Percentiles rank a stretch among this genome's conserved stretches.
phyloP scores from a whole-genome alignment of 2,797 vertebrate species.

The Vipera ursinii region DNA sequence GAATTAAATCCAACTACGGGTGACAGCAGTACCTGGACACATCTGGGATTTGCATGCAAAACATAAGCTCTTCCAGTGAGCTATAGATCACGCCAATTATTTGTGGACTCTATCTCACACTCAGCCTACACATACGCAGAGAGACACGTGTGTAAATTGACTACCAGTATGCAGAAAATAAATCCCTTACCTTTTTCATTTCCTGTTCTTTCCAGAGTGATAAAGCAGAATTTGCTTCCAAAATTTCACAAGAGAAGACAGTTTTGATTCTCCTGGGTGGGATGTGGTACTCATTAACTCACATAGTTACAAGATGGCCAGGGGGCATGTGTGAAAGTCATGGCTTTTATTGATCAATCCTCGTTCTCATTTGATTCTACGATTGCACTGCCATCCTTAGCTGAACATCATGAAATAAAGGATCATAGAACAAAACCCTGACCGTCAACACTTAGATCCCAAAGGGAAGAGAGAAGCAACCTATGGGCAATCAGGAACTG shows the following conservation, averaged over 20 bases:
- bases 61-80: background rate
- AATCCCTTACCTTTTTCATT: background rate
- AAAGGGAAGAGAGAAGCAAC: background rate
- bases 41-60: background rate
- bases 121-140: background rate
- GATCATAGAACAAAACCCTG: background rate
- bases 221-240: background rate
- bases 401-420: background rate
- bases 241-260: background rate
- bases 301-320: background rate
- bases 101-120: background rate
- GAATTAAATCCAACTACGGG: background rate
- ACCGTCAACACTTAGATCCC: background rate
- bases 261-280: background rate
- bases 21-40: background rate
- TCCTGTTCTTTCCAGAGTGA: background rate
- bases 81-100: background rate
- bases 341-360: background rate
- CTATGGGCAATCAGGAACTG: accelerated
- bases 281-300: background rate
- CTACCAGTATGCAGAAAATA: background rate
- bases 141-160: background rate
- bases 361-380: background rate
- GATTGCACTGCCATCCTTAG: no score
- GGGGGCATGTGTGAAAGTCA: background rate